Evolutionary conservation across 2,113 vertebrate species (phyloP), one percentile per base, ranked within the genome.

Genomic region (Pan paniscus): DNA sequence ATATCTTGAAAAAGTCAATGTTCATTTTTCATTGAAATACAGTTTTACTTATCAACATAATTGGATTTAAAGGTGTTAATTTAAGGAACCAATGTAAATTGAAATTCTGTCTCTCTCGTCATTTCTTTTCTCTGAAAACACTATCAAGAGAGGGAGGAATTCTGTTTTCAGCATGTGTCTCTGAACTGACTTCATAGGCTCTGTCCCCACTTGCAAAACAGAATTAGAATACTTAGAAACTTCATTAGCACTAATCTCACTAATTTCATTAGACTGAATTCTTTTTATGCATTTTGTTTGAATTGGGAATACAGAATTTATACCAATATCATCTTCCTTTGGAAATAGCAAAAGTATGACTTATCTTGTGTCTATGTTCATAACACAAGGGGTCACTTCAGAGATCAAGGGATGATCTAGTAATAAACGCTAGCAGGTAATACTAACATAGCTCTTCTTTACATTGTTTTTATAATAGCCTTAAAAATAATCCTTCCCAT

Each of bases 41-140:
- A 40, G 59, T 61, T 70, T 83, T 68, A 85, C 8, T 73, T 61
- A 40, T 12, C 7, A 67, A n/a, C 18, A 94, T 94, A 61, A 80
- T 84, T 81, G 8, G 6, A 27, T 89, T 93, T 84, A 92, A 96
- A 89, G 16, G 12, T 94, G 22, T 93, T 88, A 92, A 90, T 88
- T 93, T 91, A 90, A 85, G 18, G 35, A 18, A 94, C 3, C 0
- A 48, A 89, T 75, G 3, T 83, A 92, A 93, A 91, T 64, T 80
- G n/a, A 92, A 88, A 93, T 48, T 90, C 3, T 81, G 7, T 50
- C 9, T 97, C 14, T 8, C 22, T 96, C 14, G 32, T 14, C 76
- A 70, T 89, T 83, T 8, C 25, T 79, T 79, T 78, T 92, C 6
- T 59, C 17, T 70, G 5, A 40, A 81, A 80, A 92, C 25, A 16